phyloP scores from a whole-genome alignment of 2,888 invertebrate species.

The Oscheius sp. region DNA sequence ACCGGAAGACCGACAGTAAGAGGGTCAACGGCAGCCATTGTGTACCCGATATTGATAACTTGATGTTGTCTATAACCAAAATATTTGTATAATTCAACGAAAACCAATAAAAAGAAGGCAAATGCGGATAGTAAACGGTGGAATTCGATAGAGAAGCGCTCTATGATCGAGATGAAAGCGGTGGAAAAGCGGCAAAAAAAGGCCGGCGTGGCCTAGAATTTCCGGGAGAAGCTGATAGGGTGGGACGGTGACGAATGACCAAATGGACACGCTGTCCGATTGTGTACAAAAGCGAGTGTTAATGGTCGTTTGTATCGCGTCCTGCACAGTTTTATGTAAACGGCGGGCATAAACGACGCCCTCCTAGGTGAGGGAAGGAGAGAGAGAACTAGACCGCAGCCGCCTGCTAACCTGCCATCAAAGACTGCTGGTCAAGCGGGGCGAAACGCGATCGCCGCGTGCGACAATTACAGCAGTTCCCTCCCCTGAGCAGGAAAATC shows the following conservation, averaged over 20 bases:
- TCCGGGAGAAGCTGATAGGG: conserved; percentile 1
- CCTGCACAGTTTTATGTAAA: conserved; percentile 14
- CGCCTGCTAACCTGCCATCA: background rate
- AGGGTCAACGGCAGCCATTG: background rate
- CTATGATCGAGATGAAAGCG: too few relatives aligned
- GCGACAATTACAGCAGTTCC: background rate
- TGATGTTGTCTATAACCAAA: too few relatives aligned
- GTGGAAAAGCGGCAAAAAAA: background rate
- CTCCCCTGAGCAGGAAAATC: background rate
- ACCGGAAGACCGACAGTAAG: background rate
- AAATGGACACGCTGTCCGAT: conserved; percentile 20
- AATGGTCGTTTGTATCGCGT: background rate
- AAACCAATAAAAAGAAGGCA: too few relatives aligned
- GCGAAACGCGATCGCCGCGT: background rate
- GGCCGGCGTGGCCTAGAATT: background rate
- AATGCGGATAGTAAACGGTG: too few relatives aligned
- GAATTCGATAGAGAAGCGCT: too few relatives aligned
- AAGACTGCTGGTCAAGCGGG: background rate
- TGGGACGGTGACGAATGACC: conserved; percentile 19
- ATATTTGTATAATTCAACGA: too few relatives aligned
- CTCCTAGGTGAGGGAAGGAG: background rate
- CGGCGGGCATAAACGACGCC: conserved; percentile 3
- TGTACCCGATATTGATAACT: too few relatives aligned
- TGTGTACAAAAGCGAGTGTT: conserved; percentile 7
- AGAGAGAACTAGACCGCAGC: background rate